Percentiles rank a stretch among this genome's conserved stretches.
These are phyloP conservation scores for Mesochorus sp. DNA, from an alignment of 2,888 invertebrate species.

Conservation along the genomic window DNA sequence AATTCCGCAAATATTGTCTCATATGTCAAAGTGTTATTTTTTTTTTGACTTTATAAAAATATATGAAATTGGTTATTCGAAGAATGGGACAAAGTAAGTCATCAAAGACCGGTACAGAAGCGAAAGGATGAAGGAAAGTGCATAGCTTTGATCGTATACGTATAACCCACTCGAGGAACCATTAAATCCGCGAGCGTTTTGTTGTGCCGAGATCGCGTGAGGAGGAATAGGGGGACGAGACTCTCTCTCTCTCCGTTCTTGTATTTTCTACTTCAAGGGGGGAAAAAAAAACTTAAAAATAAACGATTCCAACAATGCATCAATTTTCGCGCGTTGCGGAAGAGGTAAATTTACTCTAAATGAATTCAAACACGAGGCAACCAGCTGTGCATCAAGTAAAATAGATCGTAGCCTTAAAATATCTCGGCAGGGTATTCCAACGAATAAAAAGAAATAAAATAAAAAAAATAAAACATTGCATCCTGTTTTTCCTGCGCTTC, in stretches of 20 bases:
- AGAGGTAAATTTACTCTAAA: conserved; percentile 1
- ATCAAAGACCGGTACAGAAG: neutral
- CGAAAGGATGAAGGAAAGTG: conserved; percentile 1
- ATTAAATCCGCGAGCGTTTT: conserved; percentile 40
- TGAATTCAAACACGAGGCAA: neutral
- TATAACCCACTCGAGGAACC: conserved; percentile 33
- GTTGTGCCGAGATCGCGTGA: conserved; percentile 7
- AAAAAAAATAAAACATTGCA: too few relatives aligned
- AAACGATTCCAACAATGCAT: neutral
- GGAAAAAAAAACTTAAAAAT: neutral
- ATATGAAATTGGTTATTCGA: conserved; percentile 9
- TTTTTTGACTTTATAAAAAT: neutral
- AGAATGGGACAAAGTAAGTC: conserved; percentile 8
- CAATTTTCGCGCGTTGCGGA: neutral
- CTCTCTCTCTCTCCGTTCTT: neutral
- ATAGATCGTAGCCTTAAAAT: too few relatives aligned
- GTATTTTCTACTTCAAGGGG: conserved; percentile 3
- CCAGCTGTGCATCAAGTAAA: too few relatives aligned
- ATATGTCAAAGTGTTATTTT: conserved; percentile 9
- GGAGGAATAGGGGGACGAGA: neutral
- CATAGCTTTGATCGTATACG: conserved; percentile 27
- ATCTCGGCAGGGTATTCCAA: too few relatives aligned
- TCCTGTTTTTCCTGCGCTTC: too few relatives aligned
- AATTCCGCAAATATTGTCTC: conserved; percentile 28
- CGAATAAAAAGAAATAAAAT: too few relatives aligned